Conservation (phyloP, 2,797 vertebrate genomes). For the Anas bahamensis region DNA sequence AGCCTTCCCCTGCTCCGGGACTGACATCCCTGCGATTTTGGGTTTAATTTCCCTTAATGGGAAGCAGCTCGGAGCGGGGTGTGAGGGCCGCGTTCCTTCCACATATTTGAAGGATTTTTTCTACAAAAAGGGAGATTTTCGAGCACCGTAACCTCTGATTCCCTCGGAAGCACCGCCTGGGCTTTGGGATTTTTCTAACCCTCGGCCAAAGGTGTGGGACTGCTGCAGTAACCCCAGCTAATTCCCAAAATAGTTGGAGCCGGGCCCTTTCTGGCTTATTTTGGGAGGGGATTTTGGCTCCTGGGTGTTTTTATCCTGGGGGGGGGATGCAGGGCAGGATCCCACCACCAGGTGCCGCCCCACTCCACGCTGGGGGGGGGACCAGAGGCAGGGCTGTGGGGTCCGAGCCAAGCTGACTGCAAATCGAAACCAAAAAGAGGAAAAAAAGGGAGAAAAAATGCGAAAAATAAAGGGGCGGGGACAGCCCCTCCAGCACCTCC, state of each 20-base stretch:
- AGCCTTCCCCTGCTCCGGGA: neutral
- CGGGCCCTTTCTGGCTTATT: neutral
- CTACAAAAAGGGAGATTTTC: rapidly evolving
- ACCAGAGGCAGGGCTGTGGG: no score
- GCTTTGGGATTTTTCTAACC: neutral
- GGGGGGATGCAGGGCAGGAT: neutral
- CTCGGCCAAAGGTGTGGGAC: neutral
- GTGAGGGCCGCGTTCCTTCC: rapidly evolving
- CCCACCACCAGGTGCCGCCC: neutral
- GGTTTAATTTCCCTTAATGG: neutral
- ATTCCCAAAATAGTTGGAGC: neutral
- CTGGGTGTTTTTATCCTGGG: no score
- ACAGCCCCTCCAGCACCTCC: no score
- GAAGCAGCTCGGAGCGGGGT: neutral
- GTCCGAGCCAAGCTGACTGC: no score
- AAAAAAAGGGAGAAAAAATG: no score
- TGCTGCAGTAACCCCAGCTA: rapidly evolving
- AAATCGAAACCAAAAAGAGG: no score
- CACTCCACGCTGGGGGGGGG: neutral
- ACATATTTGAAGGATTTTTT: neutral
- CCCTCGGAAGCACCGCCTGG: neutral
- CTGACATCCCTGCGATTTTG: rapidly evolving
- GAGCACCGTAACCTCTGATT: neutral
- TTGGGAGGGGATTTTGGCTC: neutral
- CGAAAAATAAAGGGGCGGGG: no score